phyloP scores from a whole-genome alignment of 2,113 vertebrate genomes.

The Climacteris rufus region DNA sequence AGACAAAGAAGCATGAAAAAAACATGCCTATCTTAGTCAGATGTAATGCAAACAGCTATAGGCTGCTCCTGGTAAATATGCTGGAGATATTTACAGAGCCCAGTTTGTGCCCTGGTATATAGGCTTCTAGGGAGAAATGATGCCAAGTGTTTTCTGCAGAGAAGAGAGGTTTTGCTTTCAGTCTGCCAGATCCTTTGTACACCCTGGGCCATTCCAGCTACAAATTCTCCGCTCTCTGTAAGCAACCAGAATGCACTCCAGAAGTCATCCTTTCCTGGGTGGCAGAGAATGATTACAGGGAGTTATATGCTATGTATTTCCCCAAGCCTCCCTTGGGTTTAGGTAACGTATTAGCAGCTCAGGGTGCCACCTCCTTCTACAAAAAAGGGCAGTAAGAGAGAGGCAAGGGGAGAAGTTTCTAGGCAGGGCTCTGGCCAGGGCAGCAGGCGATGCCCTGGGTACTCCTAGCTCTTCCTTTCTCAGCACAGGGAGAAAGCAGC shows the following conservation, averaged over 20 bases:
- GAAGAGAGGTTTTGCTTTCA: not conserved
- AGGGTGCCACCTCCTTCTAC: not conserved
- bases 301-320: not conserved
- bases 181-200: not conserved
- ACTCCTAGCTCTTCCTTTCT: not conserved
- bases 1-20: not conserved
- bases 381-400: not conserved
- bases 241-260: not conserved
- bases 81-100: not conserved
- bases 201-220: not conserved
- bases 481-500: not conserved
- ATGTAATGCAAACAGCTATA: not conserved
- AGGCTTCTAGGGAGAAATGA: not conserved
- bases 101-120: not conserved
- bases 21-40: not conserved
- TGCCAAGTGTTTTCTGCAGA: not conserved
- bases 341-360: accelerated
- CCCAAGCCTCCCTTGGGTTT: not conserved
- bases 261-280: not conserved
- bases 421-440: not conserved
- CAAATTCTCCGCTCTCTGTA: accelerated
- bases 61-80: not conserved
- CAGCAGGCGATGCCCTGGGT: not conserved
- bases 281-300: not conserved
- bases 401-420: not conserved